phyloP scores from a whole-genome alignment of 2,113 vertebrate genomes.

The Phyllostomus hastatus region DNA sequence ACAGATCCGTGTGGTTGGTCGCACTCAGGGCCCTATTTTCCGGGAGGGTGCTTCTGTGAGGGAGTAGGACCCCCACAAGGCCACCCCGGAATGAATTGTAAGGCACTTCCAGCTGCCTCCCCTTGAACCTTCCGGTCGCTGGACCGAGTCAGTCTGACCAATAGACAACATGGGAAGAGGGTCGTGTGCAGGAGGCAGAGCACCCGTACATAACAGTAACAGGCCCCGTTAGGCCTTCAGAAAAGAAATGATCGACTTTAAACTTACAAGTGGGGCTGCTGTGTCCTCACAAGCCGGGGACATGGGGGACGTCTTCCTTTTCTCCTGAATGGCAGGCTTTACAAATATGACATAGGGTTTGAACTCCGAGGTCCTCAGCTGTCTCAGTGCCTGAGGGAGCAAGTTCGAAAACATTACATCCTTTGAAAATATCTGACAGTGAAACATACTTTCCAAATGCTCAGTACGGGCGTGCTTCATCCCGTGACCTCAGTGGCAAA shows the following conservation, averaged over 20 bases:
- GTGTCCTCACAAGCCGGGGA: slow-evolving; percentile 86
- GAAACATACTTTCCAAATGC: not conserved
- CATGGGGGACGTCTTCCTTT: slow-evolving; percentile 77
- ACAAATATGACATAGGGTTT: slow-evolving; percentile 93
- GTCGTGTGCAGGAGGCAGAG: not conserved
- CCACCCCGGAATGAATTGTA: not conserved
- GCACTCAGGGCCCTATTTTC: not conserved
- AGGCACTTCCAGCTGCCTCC: not conserved
- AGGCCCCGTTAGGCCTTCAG: not conserved
- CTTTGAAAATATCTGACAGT: not conserved
- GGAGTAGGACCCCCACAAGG: not conserved
- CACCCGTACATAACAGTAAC: slow-evolving; percentile 49
- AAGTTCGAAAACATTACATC: not conserved
- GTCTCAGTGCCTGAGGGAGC: slow-evolving; percentile 86
- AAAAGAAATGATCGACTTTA: not conserved
- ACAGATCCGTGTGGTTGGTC: not conserved
- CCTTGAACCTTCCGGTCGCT: not conserved
- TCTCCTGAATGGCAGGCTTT: slow-evolving; percentile 85
- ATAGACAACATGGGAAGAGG: not conserved
- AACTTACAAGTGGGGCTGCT: slow-evolving; percentile 75
- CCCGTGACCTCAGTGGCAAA: not conserved
- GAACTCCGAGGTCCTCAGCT: slow-evolving; percentile 89
- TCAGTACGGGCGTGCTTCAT: fast-evolving
- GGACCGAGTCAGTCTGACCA: not conserved
- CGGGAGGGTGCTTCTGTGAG: not conserved